Percentiles rank a stretch among this genome's conserved stretches.
These are phyloP conservation scores for Myxocyprinus asiaticus DNA, from an alignment of 2,113 vertebrate species.

Conservation along the genomic window DNA sequence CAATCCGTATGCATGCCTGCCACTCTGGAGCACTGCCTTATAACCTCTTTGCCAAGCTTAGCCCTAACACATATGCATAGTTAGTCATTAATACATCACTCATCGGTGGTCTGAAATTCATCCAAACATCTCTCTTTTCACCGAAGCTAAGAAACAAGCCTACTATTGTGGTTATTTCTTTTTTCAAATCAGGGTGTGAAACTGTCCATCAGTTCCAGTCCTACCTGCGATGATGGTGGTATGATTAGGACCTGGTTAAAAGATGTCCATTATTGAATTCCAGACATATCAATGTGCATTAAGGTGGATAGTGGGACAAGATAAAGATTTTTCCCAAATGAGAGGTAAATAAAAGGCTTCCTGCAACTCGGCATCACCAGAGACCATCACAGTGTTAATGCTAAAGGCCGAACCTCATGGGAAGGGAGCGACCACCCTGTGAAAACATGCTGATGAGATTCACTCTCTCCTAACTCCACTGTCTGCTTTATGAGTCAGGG, in stretches of 20 bases:
- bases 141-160: background rate
- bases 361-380: constrained; percentile 71
- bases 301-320: constrained; percentile 72
- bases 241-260: constrained; percentile 72
- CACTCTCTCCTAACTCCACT: constrained; percentile 32
- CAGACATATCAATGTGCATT: constrained; percentile 72
- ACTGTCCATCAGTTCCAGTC: constrained; percentile 18
- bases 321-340: constrained; percentile 75
- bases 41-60: background rate
- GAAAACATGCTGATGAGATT: constrained; percentile 52
- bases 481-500: constrained; percentile 36
- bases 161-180: background rate
- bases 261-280: constrained; percentile 76
- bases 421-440: constrained; percentile 60
- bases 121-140: constrained; percentile 5
- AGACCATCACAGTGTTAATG: constrained; percentile 73
- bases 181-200: background rate
- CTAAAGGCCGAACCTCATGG: constrained; percentile 59
- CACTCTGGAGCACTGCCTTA: no score
- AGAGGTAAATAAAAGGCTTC: constrained; percentile 56
- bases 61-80: constrained; percentile 6
- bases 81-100: constrained; percentile 34
- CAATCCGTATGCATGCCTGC: no score
- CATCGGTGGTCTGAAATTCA: constrained; percentile 9
- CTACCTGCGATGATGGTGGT: constrained; percentile 27